Base-by-base conservation (phyloP, 2,797 vertebrate species). In the Acanthopagrus latus region DNA sequence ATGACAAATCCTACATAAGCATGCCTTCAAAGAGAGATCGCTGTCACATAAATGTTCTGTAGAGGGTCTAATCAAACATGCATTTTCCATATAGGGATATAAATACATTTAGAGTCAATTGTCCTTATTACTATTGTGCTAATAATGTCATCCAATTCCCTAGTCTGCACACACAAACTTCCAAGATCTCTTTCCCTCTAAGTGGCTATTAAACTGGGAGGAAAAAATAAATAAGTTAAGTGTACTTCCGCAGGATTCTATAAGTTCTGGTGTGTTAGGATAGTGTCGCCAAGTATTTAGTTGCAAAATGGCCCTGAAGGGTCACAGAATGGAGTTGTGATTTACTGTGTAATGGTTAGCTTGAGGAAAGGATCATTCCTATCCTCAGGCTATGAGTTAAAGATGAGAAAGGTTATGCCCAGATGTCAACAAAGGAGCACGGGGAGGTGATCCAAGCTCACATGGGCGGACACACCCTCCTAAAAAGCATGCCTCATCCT, bases 391-490 rank as follows among this genome's bases (percentile, higher is more conserved):
- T 64, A 20, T 0, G 9, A 74, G 66, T 44, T 44, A 38, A 48
- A 58, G 71, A 16, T 64, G 41, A 73, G 47, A 73, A 66, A 52
- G 38, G 59, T 64, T 67, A 65, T 60, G 54, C 29, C 63, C 62
- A 20, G 46, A 68, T 75, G 67, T 84, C 76, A 84, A 76, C 64
- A 64, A 64, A 41, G 16, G 17, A 62, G 68, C 57, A 41, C 9
- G 33, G 48, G 29, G 64, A 65, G 54, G 12, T 29, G 71, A 81
- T 79, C 71, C 5, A 65, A 74, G 76, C 75, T 88, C 82, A 86
- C 72, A 43, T 79, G 60, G 81, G 72, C 51, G 66, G 68, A 86
- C 75, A 83, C 81, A 77, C 86, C 78, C 82, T 76, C 72, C 55
- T 50, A 41, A 62, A 57, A 64, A 82, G 33, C 62, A 78, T 70